Base-by-base conservation (phyloP, 2,797 vertebrate species). In the Pseudotriccus pelzelni region DNA sequence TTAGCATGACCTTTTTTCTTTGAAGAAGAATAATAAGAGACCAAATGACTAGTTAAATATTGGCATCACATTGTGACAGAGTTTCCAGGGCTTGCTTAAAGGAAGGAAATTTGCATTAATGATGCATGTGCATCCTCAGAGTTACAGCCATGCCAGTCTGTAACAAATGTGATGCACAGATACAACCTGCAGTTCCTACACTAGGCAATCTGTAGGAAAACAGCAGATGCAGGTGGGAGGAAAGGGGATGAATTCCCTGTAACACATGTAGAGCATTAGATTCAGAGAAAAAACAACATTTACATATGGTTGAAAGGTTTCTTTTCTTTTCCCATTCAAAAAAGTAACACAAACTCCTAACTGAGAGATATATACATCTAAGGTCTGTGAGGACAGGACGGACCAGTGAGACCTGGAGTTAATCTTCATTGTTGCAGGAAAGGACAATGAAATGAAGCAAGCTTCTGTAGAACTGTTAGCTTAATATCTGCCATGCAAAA, bases 401-500 rank as follows among this genome's bases (percentile, higher is more conserved):
- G 86, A 90, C 59, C 86, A 85, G 50, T 53, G 68, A 96, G 93
- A 90, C 74, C 86, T 92, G 92, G 80, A 95, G 92, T 95, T 94
- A 96, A 87, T 58, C 49, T 91, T 80, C 81, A 56, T 43, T 91
- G 81, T 68, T 95, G 39, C 74, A 89, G 86, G 80, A 96, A 91
- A 90, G 68, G 58, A 59, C 52, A 93, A 59, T 19, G 39, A 82
- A 93, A 94, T 58, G 49, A 91, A 93, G 59, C 50, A 81, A 95
- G 86, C 73, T 94, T 68, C 93, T 86, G 68, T 8, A 82, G 89
- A 94, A 94, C 89, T 92, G 82, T 93, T 96, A 91, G 58, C 67
- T 92, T 95, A 96, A 80, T 89, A 96, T 87, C 69, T 84, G 47
- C 91, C 69, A 78, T 36, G 69, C 62, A 92, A 96, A 96, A 97